Conservation (phyloP, 2,113 vertebrate genomes). For the Aleadryas rufinucha region DNA sequence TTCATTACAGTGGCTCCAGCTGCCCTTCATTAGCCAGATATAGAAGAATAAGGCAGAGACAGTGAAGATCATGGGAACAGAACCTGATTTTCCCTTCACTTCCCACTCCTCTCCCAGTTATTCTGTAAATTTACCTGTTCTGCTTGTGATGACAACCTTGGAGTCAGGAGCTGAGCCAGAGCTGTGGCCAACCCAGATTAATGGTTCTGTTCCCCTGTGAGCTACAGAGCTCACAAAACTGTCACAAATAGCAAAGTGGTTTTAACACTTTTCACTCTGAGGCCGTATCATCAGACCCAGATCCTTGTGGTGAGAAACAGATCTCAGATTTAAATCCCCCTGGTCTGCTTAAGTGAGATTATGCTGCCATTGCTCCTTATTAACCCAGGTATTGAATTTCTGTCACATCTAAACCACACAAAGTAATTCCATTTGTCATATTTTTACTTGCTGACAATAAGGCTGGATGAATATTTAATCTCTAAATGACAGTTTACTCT, state of each 20-base stretch:
- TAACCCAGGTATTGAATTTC: constrained; percentile 5
- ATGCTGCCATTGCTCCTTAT: neutral
- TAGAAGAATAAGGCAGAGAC: neutral
- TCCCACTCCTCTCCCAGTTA: neutral
- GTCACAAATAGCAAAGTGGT: neutral
- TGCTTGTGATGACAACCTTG: neutral
- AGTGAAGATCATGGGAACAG: neutral
- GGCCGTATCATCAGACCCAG: neutral
- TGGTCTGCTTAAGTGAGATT: neutral
- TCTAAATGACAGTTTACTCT: neutral
- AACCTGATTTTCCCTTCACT: neutral
- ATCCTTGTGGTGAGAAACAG: neutral
- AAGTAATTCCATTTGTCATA: constrained; percentile 11
- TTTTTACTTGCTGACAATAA: neutral
- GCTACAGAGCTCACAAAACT: neutral
- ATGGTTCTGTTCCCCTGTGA: neutral
- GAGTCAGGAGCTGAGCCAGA: neutral
- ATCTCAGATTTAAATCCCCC: neutral
- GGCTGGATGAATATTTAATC: neutral
- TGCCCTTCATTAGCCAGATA: neutral
- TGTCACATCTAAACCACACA: neutral
- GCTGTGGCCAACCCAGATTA: neutral
- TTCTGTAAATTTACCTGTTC: neutral
- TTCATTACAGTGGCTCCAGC: neutral
- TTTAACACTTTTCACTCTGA: neutral